Percentiles rank a stretch among this genome's conserved stretches.
phyloP scores from a whole-genome alignment of 2,113 vertebrate genomes.

The Pluvianellus socialis region DNA sequence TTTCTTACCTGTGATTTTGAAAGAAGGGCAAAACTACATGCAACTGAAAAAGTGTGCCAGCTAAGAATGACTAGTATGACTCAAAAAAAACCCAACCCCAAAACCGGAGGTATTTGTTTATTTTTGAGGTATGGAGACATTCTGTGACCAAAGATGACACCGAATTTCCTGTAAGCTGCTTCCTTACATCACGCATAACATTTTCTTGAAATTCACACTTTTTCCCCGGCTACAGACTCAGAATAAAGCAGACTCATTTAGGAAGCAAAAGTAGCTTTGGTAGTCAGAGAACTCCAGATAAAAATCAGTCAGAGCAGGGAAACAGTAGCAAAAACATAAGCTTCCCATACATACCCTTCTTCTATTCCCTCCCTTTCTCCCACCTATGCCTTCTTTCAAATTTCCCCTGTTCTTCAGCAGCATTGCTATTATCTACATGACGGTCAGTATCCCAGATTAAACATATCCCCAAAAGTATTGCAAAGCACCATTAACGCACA shows the following conservation, averaged over 20 bases:
- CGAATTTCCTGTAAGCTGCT: slow-evolving; percentile 47
- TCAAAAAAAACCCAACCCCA: background rate
- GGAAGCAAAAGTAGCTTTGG: background rate
- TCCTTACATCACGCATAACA: background rate
- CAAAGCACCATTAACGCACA: background rate
- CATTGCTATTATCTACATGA: rapidly evolving
- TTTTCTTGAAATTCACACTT: background rate
- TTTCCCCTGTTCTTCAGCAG: background rate
- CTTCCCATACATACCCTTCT: background rate
- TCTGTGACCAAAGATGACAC: slow-evolving; percentile 26
- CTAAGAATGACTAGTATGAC: background rate
- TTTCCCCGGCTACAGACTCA: background rate
- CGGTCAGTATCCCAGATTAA: background rate
- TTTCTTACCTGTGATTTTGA: background rate
- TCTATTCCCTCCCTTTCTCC: background rate
- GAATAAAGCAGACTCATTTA: slow-evolving; percentile 19
- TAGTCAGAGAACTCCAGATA: background rate
- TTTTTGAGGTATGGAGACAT: slow-evolving; percentile 50
- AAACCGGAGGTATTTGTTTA: slow-evolving; percentile 38
- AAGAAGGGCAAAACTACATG: background rate
- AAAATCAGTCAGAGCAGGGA: background rate
- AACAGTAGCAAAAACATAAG: background rate
- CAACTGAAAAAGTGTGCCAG: background rate
- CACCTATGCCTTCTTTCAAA: background rate
- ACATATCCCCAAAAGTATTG: background rate